Evolutionary conservation across 1,140 invertebrate genomes (phyloP).

Genomic region (Drosophila kanapiae): DNA sequence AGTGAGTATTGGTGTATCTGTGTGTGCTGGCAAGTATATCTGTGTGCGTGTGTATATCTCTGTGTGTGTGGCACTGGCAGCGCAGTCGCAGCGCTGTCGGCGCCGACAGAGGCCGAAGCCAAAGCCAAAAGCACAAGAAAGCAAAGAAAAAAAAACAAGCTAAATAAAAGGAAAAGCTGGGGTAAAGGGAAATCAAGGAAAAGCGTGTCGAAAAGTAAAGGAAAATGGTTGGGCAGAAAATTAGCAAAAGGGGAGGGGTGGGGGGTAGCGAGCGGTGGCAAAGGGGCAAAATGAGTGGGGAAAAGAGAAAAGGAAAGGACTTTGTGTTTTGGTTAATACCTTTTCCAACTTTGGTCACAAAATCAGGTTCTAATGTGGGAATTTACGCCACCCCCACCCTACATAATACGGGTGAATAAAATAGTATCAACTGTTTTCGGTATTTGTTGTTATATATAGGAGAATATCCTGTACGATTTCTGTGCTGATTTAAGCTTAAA

Average conservation of each 20-base stretch:
- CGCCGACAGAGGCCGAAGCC: conserved; percentile 50
- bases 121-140: conserved; percentile 55
- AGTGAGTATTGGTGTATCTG: conserved; percentile 54
- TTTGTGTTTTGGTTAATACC: conserved; percentile 30
- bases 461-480: no score
- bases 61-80: conserved; percentile 29
- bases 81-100: conserved; percentile 42
- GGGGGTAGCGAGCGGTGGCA: not conserved
- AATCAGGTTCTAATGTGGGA: conserved; percentile 36
- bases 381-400: not conserved
- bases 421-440: not conserved
- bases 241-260: conserved; percentile 1
- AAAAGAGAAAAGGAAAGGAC: conserved; percentile 33
- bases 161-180: conserved; percentile 47
- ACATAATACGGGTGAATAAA: not conserved
- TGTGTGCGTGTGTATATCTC: conserved; percentile 20
- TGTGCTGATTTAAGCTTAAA: no score
- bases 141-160: conserved; percentile 37
- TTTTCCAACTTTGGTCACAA: conserved; percentile 19
- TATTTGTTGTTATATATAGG: no score
- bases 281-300: not conserved
- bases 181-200: conserved; percentile 10
- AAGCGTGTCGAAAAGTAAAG: conserved; percentile 8
- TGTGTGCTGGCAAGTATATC: conserved; percentile 25
- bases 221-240: conserved; percentile 16